A percentile compares a stretch with the other conserved stretches of the same genome.
Conservation (phyloP, 2,797 vertebrate species). For the Rhadinocentrus ornatus region DNA sequence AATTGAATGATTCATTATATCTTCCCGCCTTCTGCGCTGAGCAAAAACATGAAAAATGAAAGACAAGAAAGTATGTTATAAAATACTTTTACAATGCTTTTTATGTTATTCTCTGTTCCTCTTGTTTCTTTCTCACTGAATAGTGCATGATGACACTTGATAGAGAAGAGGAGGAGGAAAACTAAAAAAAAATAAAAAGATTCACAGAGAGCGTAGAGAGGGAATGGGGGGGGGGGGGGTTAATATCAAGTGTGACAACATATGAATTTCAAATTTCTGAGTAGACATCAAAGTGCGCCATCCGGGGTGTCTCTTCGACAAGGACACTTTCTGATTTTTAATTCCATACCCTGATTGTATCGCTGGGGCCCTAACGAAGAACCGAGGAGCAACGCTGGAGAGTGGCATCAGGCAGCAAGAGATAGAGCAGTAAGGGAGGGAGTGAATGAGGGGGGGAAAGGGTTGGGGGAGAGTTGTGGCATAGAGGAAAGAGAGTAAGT, state of each 20-base stretch:
- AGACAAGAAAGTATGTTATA: slow-evolving; percentile 71
- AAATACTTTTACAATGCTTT: slow-evolving; percentile 73
- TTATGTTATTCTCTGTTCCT: slow-evolving; percentile 50
- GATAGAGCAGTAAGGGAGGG: slow-evolving; percentile 72
- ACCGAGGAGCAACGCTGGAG: slow-evolving; percentile 69
- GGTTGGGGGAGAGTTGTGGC: slow-evolving; percentile 3
- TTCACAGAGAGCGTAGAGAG: slow-evolving; percentile 21
- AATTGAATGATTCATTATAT: slow-evolving; percentile 84
- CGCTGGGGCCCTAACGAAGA: slow-evolving; percentile 82
- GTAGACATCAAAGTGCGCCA: slow-evolving; percentile 86
- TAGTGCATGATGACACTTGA: slow-evolving; percentile 81
- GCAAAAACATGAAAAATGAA: slow-evolving; percentile 82
- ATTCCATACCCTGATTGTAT: slow-evolving; percentile 88
- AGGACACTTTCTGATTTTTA: slow-evolving; percentile 88
- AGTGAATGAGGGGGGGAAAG: slow-evolving; percentile 17
- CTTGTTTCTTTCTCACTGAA: slow-evolving; percentile 72
- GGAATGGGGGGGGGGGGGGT: slow-evolving; percentile 52
- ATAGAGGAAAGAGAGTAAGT: slow-evolving; percentile 67
- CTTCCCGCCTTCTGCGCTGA: slow-evolving; percentile 71
- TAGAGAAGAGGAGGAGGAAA: slow-evolving; percentile 57
- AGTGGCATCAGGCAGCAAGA: slow-evolving; percentile 77
- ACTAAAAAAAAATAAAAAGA: slow-evolving; percentile 48
- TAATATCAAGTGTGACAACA: slow-evolving; percentile 89
- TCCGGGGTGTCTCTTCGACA: slow-evolving; percentile 84
- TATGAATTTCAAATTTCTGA: slow-evolving; percentile 89